Conservation (phyloP, 2,113 vertebrate genomes). For the Forbesichthys agassizii region DNA sequence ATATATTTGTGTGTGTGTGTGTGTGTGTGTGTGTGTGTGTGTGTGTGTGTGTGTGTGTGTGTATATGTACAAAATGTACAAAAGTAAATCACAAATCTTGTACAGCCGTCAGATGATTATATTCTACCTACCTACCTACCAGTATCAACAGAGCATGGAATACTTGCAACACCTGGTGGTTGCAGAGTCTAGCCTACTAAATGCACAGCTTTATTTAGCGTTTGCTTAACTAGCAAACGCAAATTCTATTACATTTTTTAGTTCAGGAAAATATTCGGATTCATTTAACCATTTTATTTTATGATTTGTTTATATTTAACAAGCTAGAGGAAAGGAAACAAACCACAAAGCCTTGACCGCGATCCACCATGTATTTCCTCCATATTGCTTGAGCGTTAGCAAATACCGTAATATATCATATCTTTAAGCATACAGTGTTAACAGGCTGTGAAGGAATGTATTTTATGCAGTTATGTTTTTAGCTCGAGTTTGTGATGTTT, state of each 20-base stretch:
- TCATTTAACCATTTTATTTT: not conserved
- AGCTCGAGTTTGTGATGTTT: not conserved
- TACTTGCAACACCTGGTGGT: slow-evolving; percentile 44
- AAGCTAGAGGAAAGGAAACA: not conserved
- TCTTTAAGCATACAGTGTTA: not conserved
- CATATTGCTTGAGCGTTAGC: slow-evolving; percentile 49
- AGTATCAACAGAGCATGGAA: slow-evolving; percentile 1
- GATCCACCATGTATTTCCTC: slow-evolving; percentile 38
- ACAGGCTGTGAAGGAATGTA: not conserved
- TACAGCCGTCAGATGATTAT: too few species aligned
- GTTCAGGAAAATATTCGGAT: too few species aligned
- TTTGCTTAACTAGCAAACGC: not conserved
- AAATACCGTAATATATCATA: not conserved
- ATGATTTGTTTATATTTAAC: not conserved
- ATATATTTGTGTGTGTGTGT: too few species aligned
- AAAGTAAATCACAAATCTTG: too few species aligned
- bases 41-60: too few species aligned
- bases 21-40: too few species aligned
- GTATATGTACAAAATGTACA: too few species aligned
- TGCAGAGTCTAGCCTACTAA: not conserved
- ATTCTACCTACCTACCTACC: not conserved
- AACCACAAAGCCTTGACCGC: slow-evolving; percentile 40
- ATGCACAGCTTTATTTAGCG: not conserved
- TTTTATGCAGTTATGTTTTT: not conserved
- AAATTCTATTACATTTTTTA: not conserved